Evolutionary conservation across 2,113 vertebrate species (phyloP).

Genomic region (Channa argus): DNA sequence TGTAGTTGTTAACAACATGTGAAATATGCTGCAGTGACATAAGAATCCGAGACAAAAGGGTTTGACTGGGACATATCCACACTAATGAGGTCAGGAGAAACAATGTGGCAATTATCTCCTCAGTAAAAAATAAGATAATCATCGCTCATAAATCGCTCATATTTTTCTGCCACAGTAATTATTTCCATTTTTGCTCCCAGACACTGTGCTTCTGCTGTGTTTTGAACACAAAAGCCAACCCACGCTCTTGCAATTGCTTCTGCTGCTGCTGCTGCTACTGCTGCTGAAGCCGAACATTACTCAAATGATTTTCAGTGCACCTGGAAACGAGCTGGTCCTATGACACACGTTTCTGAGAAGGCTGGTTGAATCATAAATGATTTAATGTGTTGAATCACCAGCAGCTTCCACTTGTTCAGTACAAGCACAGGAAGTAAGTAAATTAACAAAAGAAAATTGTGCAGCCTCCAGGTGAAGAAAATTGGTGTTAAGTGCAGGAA

Average conservation of each 20-base stretch:
- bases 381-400: not conserved
- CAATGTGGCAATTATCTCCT: not conserved
- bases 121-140: not conserved
- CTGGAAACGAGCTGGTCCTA: not conserved
- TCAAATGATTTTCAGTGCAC: constrained; percentile 1
- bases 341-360: not conserved
- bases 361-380: not conserved
- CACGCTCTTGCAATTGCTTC: not conserved
- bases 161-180: constrained; percentile 12
- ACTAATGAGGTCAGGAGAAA: not conserved
- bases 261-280: no score
- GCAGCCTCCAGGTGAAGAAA: no score
- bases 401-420: not conserved
- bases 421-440: not conserved
- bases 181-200: constrained; percentile 1
- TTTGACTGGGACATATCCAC: constrained; percentile 2
- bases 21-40: not conserved
- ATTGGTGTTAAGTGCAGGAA: no score
- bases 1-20: not conserved
- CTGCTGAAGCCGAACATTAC: not conserved
- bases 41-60: not conserved
- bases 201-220: not conserved
- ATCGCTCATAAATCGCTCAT: constrained; percentile 12
- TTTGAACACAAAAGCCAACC: not conserved
- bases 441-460: not conserved